Evolutionary conservation across 2,888 invertebrate genomes (phyloP), one percentile per base, ranked within the genome.

Genomic region (Teinopalpus imperialis): DNA sequence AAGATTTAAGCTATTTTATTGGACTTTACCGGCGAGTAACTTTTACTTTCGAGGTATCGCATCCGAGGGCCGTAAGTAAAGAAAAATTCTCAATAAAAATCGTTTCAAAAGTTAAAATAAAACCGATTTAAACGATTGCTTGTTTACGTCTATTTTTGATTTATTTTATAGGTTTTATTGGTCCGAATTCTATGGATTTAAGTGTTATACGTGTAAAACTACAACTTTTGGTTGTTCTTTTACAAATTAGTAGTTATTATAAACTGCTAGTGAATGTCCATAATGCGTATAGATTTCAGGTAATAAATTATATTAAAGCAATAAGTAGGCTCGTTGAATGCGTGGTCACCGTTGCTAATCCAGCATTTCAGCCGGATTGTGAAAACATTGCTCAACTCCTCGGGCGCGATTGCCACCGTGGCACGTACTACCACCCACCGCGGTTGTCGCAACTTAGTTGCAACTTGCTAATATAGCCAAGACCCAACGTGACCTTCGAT

Each of bases 351-450:
- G 68, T 68, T 64, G 66, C 67, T 74, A 76, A 76, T 77, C 67
- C 69, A 74, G 64, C 70, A 71, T 76, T 81, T 76, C 75, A 73
- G 47, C 35, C 54, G 51, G 59, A 73, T 82, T 81, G 75, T 76
- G 79, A 74, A 82, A 82, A 76, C 57, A 63, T 85, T 81, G 67
- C 68, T 53, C 60, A 77, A 81, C 64, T 43, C 53, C 51, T 16
- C 40, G n/a, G 18, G 21, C 24, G 9, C 24, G 14, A 8, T 40
- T 34, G 32, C 40, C 37, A 30, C 35, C 45, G 45, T 24, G 35
- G 41, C 41, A 81, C 65, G 47, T 54, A 51, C 54, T 41, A 46
- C 47, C 44, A 35, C 46, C 45, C 45, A 41, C 35, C 21, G 24
- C 10, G 35, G 23, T 18, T 46, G 39, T 40, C 45, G 46, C 43